Percentiles rank a stretch among this genome's conserved stretches.
phyloP scores from a whole-genome alignment of 2,113 vertebrate genomes.

The Cyphomyrus plagiostoma region DNA sequence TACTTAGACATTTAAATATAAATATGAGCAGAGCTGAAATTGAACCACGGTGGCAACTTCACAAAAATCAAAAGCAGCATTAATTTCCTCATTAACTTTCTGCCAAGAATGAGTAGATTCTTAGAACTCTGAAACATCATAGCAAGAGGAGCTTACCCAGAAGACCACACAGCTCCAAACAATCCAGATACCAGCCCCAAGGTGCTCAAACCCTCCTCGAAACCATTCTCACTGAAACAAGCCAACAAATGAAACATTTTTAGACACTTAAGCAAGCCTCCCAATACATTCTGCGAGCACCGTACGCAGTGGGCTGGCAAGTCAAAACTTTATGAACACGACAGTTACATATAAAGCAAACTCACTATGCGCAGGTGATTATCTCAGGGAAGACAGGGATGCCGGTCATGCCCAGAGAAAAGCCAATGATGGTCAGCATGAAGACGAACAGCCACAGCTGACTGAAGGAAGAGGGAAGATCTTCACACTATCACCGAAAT shows the following conservation, averaged over 20 bases:
- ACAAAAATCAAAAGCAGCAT: neutral
- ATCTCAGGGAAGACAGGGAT: constrained; percentile 87
- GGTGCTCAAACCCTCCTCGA: constrained; percentile 61
- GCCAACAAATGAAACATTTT: neutral
- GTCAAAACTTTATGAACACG: neutral
- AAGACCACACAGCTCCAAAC: constrained; percentile 60
- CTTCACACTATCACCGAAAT: neutral
- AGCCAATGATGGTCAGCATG: constrained; percentile 72
- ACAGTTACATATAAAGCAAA: constrained; percentile 20
- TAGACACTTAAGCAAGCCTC: neutral
- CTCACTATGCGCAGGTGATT: constrained; percentile 81
- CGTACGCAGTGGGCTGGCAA: neutral
- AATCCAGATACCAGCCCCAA: constrained; percentile 57
- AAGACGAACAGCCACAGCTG: constrained; percentile 82
- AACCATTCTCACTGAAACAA: constrained; percentile 54
- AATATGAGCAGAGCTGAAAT: neutral
- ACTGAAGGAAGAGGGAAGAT: constrained; percentile 55
- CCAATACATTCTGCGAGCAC: neutral
- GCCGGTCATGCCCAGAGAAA: constrained; percentile 75
- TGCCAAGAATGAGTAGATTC: neutral
- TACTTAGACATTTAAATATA: neutral
- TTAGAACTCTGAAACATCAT: neutral
- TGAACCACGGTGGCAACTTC: neutral
- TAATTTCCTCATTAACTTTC: neutral
- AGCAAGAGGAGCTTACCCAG: constrained; percentile 46